These are phyloP conservation scores for Rhadina sibilatrix DNA, from an alignment of 2,113 vertebrate species.

Conservation along the genomic window DNA sequence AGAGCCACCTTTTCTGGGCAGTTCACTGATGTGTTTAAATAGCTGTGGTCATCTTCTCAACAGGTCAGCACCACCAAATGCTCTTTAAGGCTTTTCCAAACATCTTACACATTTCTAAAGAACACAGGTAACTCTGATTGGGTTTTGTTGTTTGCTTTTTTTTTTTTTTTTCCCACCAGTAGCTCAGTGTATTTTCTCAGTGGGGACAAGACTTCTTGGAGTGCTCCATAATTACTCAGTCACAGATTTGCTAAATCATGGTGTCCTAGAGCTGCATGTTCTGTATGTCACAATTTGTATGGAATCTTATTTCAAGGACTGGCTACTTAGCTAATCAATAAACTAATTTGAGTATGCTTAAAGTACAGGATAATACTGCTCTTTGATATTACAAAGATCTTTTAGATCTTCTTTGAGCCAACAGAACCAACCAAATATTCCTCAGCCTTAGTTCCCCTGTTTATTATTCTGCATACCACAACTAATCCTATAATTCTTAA, in stretches of 20 bases:
- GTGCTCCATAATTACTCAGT: not conserved
- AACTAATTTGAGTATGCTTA: not conserved
- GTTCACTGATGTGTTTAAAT: not conserved
- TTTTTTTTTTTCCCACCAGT: not conserved
- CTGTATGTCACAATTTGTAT: not conserved
- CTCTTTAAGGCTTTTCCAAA: not conserved
- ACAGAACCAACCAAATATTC: not conserved
- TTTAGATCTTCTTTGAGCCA: not conserved
- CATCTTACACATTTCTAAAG: not conserved
- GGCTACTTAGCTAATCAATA: not conserved
- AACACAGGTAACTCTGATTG: not conserved
- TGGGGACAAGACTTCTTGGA: not conserved
- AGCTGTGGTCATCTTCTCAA: not conserved
- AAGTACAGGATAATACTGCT: not conserved
- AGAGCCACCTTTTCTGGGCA: not conserved
- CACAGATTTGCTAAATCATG: fast-evolving
- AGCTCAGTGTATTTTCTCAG: not conserved
- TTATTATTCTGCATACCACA: not conserved
- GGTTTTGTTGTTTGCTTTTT: not conserved
- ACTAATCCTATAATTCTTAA: not conserved
- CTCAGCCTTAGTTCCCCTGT: not conserved
- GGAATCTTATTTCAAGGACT: not conserved
- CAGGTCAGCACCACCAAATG: not conserved
- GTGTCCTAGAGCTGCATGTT: not conserved
- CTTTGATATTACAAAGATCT: not conserved